Percentiles rank a stretch among this genome's conserved stretches.
Evolutionary conservation across 2,888 invertebrate species (phyloP).

Genomic region (Ganaspis brasiliensis): DNA sequence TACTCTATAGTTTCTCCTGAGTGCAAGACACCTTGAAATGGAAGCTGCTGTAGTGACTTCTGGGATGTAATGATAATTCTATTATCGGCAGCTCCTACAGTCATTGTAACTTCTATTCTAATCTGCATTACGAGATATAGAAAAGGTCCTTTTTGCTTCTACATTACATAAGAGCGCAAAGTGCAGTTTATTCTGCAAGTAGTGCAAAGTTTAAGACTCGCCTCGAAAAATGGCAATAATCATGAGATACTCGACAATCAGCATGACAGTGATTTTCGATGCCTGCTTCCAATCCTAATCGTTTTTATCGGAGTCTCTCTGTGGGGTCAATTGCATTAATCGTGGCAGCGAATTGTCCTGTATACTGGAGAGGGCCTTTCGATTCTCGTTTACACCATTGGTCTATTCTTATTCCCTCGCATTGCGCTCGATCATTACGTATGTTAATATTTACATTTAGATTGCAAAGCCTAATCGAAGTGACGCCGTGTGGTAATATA

Average conservation of each 20-base stretch:
- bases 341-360: slow-evolving; percentile 44
- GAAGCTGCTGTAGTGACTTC: too few species aligned
- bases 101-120: not conserved
- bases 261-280: slow-evolving; percentile 5
- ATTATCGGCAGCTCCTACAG: not conserved
- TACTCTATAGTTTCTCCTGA: too few species aligned
- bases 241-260: not conserved
- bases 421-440: slow-evolving; percentile 75
- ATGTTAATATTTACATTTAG: slow-evolving; percentile 80
- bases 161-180: too few species aligned
- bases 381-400: slow-evolving; percentile 29
- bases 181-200: too few species aligned
- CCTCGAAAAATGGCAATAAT: slow-evolving; percentile 1
- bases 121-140: too few species aligned
- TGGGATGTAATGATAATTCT: too few species aligned
- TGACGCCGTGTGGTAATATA: slow-evolving; percentile 79
- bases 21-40: too few species aligned
- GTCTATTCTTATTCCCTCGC: slow-evolving; percentile 67
- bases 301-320: slow-evolving; percentile 1
- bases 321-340: slow-evolving; percentile 39
- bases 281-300: not conserved
- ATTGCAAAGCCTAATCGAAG: slow-evolving; percentile 79
- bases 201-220: slow-evolving; percentile 1
- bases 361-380: slow-evolving; percentile 29
- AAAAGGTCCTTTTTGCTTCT: too few species aligned